phyloP scores from a whole-genome alignment of 2,797 vertebrate genomes.

The Lates japonicus region DNA sequence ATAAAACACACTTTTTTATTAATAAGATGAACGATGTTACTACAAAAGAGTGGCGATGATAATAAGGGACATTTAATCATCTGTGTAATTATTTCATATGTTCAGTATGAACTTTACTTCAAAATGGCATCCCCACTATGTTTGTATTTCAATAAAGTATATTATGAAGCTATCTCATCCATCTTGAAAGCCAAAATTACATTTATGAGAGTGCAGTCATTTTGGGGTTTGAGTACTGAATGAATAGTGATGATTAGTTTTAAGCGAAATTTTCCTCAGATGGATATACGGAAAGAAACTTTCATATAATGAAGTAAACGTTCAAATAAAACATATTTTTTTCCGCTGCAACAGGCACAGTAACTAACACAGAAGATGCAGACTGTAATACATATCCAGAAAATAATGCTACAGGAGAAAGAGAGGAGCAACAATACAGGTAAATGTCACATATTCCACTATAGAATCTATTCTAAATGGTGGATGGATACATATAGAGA shows the following conservation, averaged over 20 bases:
- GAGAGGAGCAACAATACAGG: not conserved
- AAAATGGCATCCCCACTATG: conserved; percentile 1
- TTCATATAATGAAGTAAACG: conserved; percentile 25
- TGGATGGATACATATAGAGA: not conserved
- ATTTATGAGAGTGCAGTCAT: conserved; percentile 28
- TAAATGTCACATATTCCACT: not conserved
- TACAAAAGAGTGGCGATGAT: too few species aligned
- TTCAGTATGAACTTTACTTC: conserved; percentile 17
- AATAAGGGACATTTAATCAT: conserved; percentile 6
- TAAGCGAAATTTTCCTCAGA: not conserved
- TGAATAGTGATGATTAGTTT: conserved; percentile 24
- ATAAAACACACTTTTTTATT: conserved; percentile 47
- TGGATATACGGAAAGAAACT: not conserved
- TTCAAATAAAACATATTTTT: conserved; percentile 14
- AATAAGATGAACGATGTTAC: conserved; percentile 28
- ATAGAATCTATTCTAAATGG: not conserved
- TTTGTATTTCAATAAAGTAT: conserved; percentile 27
- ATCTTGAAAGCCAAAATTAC: conserved; percentile 20
- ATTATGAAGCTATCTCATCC: conserved; percentile 34
- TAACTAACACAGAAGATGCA: not conserved
- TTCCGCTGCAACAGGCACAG: not conserved
- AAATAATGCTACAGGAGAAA: not conserved
- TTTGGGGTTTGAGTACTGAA: conserved; percentile 3
- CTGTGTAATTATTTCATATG: rapidly evolving
- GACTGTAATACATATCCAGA: not conserved